Conservation (phyloP, 1,140 invertebrate species). For the Drosophila pectinifera region DNA sequence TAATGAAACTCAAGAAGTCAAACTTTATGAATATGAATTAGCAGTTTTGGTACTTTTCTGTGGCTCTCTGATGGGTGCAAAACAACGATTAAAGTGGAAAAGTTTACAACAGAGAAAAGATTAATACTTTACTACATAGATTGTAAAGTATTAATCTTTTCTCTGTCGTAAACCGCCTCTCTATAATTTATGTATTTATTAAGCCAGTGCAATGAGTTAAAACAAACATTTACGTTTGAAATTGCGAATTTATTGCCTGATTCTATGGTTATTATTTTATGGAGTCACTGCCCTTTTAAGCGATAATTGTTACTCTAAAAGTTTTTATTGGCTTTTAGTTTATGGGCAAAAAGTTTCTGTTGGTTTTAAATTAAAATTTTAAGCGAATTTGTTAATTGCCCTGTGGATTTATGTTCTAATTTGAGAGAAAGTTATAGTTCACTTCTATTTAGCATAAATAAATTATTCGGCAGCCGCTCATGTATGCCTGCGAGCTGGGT, state of each 20-base stretch:
- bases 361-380: slow-evolving; percentile 6
- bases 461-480: slow-evolving; percentile 6
- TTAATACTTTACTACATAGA: no score
- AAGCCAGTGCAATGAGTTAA: no score
- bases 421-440: slow-evolving; percentile 1
- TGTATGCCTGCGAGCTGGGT: slow-evolving; percentile 5
- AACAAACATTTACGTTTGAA: no score
- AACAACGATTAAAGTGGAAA: neutral
- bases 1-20: slow-evolving; percentile 4
- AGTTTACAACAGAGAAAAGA: neutral
- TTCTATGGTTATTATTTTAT: neutral
- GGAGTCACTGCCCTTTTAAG: neutral
- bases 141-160: no score
- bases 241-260: no score
- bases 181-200: neutral
- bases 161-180: neutral
- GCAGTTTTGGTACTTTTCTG: neutral
- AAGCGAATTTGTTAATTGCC: slow-evolving; percentile 11
- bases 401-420: neutral
- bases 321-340: slow-evolving; percentile 7
- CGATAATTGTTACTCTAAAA: slow-evolving; percentile 8
- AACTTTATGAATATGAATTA: slow-evolving; percentile 21
- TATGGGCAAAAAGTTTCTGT: slow-evolving; percentile 1
- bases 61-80: neutral
- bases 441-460: slow-evolving; percentile 20